A percentile compares a stretch with the other conserved stretches of the same genome.
phyloP scores from a whole-genome alignment of 2,797 vertebrate genomes.

The Psittacula echo region DNA sequence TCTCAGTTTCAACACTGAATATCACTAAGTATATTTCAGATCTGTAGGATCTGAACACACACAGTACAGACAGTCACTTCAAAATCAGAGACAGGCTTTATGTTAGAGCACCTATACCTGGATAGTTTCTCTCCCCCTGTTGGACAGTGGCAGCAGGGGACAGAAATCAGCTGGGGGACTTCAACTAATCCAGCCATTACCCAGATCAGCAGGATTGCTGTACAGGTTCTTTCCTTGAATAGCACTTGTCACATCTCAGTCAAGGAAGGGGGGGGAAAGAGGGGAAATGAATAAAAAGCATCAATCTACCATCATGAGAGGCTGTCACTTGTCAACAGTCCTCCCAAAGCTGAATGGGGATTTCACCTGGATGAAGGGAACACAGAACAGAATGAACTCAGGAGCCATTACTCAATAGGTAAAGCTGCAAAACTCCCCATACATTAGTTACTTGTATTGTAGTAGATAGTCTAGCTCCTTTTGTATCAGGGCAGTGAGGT shows the following conservation, averaged over 20 bases:
- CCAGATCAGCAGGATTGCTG: not conserved
- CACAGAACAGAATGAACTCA: not conserved
- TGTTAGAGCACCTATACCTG: not conserved
- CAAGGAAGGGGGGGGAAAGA: too few species aligned
- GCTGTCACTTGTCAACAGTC: not conserved
- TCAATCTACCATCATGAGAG: not conserved
- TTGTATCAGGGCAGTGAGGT: not conserved
- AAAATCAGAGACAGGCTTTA: not conserved
- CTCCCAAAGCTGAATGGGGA: not conserved
- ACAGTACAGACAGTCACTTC: not conserved
- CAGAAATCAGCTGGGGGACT: not conserved
- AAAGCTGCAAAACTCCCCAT: rapidly evolving
- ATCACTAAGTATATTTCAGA: not conserved
- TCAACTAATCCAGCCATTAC: not conserved
- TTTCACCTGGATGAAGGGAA: not conserved
- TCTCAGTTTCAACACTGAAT: not conserved
- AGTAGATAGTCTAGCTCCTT: not conserved
- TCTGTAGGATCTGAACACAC: not conserved
- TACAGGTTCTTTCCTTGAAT: not conserved
- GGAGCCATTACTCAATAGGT: not conserved
- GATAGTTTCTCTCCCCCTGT: not conserved
- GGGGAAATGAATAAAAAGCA: not conserved
- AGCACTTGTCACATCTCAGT: not conserved
- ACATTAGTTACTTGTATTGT: not conserved
- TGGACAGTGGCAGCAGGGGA: not conserved